Evolutionary conservation across 2,888 invertebrate genomes (phyloP).

Genomic region (Leptinotarsa haldemani): DNA sequence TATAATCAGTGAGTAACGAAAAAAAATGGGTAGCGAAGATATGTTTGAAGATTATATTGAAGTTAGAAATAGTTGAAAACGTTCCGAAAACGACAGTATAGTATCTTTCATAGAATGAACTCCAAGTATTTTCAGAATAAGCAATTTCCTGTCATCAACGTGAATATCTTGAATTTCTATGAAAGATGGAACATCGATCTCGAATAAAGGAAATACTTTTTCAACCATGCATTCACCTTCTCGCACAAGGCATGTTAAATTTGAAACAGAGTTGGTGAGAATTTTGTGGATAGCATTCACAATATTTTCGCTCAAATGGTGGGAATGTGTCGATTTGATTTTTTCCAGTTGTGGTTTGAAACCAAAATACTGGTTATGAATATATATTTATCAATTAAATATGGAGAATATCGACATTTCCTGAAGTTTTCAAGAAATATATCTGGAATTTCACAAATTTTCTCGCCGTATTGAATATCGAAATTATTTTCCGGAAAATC

Average conservation of each 20-base stretch:
- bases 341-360: constrained; percentile 78
- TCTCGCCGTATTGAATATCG: background rate
- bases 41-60: constrained; percentile 70
- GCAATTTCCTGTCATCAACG: constrained; percentile 52
- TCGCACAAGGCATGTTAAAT: constrained; percentile 59
- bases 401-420: constrained; percentile 72
- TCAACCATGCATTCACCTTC: constrained; percentile 47
- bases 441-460: background rate
- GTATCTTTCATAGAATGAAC: constrained; percentile 9
- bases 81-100: constrained; percentile 67
- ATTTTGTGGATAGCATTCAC: constrained; percentile 71
- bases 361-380: constrained; percentile 73
- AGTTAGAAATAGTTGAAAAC: constrained; percentile 72
- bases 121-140: constrained; percentile 51
- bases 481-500: background rate
- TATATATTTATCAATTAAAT: constrained; percentile 78
- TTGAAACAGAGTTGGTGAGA: constrained; percentile 47
- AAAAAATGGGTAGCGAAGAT: constrained; percentile 62
- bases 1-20: constrained; percentile 71
- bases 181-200: constrained; percentile 58
- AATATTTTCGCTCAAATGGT: constrained; percentile 72
- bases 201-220: constrained; percentile 41
- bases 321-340: constrained; percentile 71
- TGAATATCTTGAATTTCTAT: constrained; percentile 57
- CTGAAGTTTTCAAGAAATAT: constrained; percentile 69